Evolutionary conservation across 2,113 vertebrate genomes (phyloP).

Genomic region (Prolemur simus): DNA sequence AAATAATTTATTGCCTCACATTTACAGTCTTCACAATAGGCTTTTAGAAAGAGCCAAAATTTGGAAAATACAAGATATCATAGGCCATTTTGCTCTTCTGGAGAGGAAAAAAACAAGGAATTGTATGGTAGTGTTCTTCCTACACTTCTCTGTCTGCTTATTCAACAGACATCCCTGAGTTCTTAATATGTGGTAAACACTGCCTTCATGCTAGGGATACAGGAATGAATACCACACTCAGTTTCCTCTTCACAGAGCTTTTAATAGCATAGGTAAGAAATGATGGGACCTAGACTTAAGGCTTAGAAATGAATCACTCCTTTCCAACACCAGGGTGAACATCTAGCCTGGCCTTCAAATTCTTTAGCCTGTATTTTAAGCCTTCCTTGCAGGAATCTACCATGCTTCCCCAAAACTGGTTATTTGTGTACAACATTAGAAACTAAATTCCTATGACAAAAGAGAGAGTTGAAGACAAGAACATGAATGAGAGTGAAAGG

Average conservation of each 20-base stretch:
- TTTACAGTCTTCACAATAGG: background rate
- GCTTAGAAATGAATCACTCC: background rate
- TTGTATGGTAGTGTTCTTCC: background rate
- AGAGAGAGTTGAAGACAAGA: background rate
- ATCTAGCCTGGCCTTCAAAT: background rate
- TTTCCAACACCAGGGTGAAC: background rate
- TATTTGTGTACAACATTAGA: background rate
- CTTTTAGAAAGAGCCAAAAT: background rate
- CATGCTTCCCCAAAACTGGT: background rate
- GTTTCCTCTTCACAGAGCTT: background rate
- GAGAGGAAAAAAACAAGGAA: background rate
- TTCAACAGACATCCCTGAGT: background rate
- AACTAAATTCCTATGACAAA: background rate
- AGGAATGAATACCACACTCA: background rate
- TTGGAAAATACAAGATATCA: background rate
- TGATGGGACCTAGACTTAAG: background rate
- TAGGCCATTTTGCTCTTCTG: background rate
- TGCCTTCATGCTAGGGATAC: background rate
- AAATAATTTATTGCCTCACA: constrained; percentile 26
- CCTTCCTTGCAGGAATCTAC: background rate
- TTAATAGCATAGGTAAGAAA: background rate
- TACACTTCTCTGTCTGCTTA: constrained; percentile 12
- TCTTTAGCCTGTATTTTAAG: background rate
- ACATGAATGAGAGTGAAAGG: background rate
- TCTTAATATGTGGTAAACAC: background rate